Percentiles rank a stretch among this genome's conserved stretches.
Conservation (phyloP, 2,797 vertebrate species). For the Enteromius paludinosus region DNA sequence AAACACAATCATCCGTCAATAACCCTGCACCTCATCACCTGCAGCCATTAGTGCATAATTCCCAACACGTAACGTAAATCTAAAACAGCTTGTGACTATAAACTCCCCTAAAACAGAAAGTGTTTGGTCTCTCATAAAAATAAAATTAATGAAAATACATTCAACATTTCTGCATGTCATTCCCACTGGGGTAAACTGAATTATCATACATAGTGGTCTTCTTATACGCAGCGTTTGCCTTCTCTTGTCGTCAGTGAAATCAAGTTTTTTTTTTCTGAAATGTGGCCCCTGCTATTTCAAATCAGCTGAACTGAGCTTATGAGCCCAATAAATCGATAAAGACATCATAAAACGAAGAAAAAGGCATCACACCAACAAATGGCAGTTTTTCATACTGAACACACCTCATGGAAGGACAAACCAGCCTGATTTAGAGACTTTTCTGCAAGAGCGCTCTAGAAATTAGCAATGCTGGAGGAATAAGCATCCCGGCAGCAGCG, state of each 20-base stretch:
- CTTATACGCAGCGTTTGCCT: not conserved
- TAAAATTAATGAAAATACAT: slow-evolving; percentile 26
- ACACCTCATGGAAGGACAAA: not conserved
- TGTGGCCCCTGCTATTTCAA: slow-evolving; percentile 29
- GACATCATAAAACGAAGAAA: not conserved
- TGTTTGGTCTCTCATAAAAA: slow-evolving; percentile 10
- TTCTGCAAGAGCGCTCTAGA: not conserved
- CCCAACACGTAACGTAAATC: not conserved
- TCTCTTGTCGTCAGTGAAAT: not conserved
- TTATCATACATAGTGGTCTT: slow-evolving; percentile 38
- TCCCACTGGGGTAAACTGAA: slow-evolving; percentile 18
- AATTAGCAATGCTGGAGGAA: slow-evolving; percentile 12
- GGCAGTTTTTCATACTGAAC: not conserved
- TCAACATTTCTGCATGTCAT: slow-evolving; percentile 9
- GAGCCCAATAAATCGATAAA: slow-evolving; percentile 13
- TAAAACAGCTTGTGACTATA: not conserved
- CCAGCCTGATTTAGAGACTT: not conserved
- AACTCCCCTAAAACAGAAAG: not conserved
- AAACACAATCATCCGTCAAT: slow-evolving; percentile 3
- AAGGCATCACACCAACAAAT: not conserved
- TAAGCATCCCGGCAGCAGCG: not conserved
- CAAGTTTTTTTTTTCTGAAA: slow-evolving; percentile 3
- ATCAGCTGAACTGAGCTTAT: slow-evolving; percentile 14
- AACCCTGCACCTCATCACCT: not conserved
- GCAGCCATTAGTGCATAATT: not conserved